Evolutionary conservation across 2,888 invertebrate species (phyloP), one percentile per base, ranked within the genome.

Genomic region (Macaria notata): DNA sequence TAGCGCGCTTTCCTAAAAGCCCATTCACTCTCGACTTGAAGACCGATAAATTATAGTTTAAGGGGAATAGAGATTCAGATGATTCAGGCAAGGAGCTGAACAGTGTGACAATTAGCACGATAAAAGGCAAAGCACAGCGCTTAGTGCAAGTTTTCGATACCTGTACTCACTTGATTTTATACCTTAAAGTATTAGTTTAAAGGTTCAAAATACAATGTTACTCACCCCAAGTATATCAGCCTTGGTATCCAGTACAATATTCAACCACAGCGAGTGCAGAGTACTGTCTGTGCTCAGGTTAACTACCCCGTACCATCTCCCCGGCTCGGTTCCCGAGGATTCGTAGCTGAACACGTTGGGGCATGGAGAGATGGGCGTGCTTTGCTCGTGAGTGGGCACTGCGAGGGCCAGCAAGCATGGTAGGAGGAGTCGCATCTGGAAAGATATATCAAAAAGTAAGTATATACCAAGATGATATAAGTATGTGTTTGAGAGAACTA

Each of bases 171-270:
- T 19, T 19, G 19, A 19, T 19, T 1, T 19, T 19, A 19, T 19
- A 19, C 19, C 19, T 19, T 19, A 19, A 19, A n/a, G n/a, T n/a
- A 36, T 4, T 36, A 36, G 33, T 4, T 6, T 6, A 0, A 36
- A 36, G 33, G 33, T 36, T 36, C 33, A 36, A 36, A 36, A 6
- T 36, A 4, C 33, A 29, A 4, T 3, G 0, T 31, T 0, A 70
- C 92, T 92, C 73, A 94, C 94, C 73, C 93, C 93, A 46, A 94
- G 78, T 45, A 93, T 86, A 69, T 93, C 92, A n/a, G 93, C 93
- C 56, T 92, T 92, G 52, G 84, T 78, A 66, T 94, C 94, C 50
- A 94, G 72, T 30, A 89, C 89, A 0, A 94, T 81, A 53, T 92
- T 92, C 7, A 94, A 73, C 92, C 93, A 93, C 4, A 94, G 77